A percentile compares a stretch with the other conserved stretches of the same genome.
phyloP scores from a whole-genome alignment of 53 echinoderm and acorn worm genomes.

The Stichopus horrens region DNA sequence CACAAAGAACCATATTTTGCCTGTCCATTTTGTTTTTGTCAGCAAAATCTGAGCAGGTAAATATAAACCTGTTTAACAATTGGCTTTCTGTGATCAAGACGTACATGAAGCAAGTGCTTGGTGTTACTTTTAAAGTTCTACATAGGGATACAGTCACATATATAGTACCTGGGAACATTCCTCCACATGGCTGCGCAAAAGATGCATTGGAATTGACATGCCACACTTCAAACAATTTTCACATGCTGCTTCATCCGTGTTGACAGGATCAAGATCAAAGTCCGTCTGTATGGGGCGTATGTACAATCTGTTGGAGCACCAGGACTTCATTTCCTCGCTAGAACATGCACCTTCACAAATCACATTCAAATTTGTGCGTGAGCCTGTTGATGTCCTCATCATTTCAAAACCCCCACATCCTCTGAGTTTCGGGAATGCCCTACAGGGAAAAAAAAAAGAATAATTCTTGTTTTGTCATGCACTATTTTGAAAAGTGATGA shows the following conservation, averaged over 20 bases:
- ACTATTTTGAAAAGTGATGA: too few relatives aligned
- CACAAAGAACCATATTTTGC: too few relatives aligned
- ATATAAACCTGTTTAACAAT: too few relatives aligned
- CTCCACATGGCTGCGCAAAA: slow-evolving; percentile 11
- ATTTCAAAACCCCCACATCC: slow-evolving; percentile 9
- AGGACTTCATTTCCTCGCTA: neutral
- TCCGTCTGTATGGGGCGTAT: neutral
- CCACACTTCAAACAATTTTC: slow-evolving; percentile 15
- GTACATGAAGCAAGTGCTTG: too few relatives aligned
- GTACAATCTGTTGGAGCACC: neutral
- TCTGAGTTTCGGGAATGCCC: slow-evolving; percentile 13
- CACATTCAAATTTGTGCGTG: neutral
- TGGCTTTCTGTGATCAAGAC: too few relatives aligned
- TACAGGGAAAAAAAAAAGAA: neutral
- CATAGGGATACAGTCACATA: too few relatives aligned
- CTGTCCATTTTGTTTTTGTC: too few relatives aligned
- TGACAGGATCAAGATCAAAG: neutral
- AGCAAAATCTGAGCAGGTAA: too few relatives aligned
- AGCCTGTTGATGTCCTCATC: neutral
- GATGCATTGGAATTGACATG: neutral
- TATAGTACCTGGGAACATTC: neutral
- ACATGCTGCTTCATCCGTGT: neutral
- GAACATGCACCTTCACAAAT: neutral
- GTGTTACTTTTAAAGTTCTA: too few relatives aligned
- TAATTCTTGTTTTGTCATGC: too few relatives aligned